Conservation (phyloP, 2,888 invertebrate species). For the Linhomoeus sp. region DNA sequence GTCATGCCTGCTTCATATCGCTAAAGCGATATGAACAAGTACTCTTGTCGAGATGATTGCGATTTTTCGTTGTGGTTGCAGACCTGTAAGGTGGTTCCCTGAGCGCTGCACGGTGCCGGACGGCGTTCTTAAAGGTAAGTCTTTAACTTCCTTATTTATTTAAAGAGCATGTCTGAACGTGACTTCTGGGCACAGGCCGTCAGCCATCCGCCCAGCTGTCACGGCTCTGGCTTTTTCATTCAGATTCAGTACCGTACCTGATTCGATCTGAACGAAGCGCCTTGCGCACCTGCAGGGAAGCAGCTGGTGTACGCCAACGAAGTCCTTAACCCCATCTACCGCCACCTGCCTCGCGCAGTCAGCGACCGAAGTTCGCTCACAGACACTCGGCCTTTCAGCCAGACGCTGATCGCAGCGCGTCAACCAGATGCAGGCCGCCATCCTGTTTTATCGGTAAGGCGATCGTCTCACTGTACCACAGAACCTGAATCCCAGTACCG, state of each 20-base stretch:
- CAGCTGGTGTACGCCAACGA: constrained; percentile 54
- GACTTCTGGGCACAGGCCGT: constrained; percentile 86
- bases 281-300: constrained; percentile 11
- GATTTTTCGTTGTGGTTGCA: neutral
- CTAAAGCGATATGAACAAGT: no score
- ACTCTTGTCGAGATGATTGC: no score
- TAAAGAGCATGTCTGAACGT: constrained; percentile 32
- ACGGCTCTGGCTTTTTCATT: constrained; percentile 12
- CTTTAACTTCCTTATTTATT: constrained; percentile 48
- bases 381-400: constrained; percentile 89
- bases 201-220: constrained; percentile 67
- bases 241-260: neutral
- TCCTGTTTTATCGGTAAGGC: neutral
- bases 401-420: no score
- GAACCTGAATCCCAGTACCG: no score
- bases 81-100: constrained; percentile 66
- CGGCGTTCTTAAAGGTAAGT: constrained; percentile 44
- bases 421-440: neutral
- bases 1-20: no score
- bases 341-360: constrained; percentile 87
- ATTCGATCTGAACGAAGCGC: no score
- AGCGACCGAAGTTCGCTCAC: constrained; percentile 69
- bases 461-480: no score
- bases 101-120: constrained; percentile 70
- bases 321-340: constrained; percentile 75